These are phyloP conservation scores for Dusona sp. DNA, from an alignment of 2,888 invertebrate species.

Conservation along the genomic window DNA sequence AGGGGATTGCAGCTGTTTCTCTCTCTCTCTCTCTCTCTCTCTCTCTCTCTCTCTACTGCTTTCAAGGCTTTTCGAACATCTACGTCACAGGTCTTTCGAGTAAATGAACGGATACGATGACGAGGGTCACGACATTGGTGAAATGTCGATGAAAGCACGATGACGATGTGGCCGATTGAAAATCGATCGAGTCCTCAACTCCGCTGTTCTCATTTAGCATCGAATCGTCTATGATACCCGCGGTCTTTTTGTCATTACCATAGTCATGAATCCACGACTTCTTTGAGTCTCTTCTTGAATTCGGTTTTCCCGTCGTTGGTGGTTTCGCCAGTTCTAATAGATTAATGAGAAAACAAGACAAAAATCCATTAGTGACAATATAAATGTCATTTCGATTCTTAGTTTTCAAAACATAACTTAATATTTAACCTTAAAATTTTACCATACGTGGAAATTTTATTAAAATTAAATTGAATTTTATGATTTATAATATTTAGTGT, in stretches of 20 bases:
- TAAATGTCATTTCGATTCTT: not conserved
- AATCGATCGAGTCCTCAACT: constrained; percentile 78
- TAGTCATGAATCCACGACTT: constrained; percentile 79
- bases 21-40: constrained; percentile 19
- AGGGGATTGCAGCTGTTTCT: too few relatives aligned
- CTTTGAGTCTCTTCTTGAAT: constrained; percentile 79
- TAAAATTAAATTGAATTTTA: not conserved
- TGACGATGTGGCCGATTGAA: constrained; percentile 78
- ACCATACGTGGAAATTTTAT: not conserved
- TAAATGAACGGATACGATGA: constrained; percentile 57
- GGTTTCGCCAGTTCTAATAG: constrained; percentile 77
- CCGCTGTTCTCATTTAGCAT: constrained; percentile 76
- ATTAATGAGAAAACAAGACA: constrained; percentile 4
- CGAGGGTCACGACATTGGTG: constrained; percentile 75
- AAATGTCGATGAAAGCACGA: constrained; percentile 75
- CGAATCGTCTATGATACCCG: constrained; percentile 80
- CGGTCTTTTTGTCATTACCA: constrained; percentile 78
- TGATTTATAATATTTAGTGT: too few relatives aligned
- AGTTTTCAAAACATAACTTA: too few relatives aligned
- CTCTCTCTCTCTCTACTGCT: not conserved
- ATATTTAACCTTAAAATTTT: too few relatives aligned
- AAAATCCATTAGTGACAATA: not conserved
- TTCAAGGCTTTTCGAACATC: constrained; percentile 32
- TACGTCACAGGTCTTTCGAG: constrained; percentile 58
- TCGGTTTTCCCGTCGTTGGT: constrained; percentile 78